Evolutionary conservation across 2,797 vertebrate genomes (phyloP), one percentile per base, ranked within the genome.

Genomic region (Acestrorhynchus altus): DNA sequence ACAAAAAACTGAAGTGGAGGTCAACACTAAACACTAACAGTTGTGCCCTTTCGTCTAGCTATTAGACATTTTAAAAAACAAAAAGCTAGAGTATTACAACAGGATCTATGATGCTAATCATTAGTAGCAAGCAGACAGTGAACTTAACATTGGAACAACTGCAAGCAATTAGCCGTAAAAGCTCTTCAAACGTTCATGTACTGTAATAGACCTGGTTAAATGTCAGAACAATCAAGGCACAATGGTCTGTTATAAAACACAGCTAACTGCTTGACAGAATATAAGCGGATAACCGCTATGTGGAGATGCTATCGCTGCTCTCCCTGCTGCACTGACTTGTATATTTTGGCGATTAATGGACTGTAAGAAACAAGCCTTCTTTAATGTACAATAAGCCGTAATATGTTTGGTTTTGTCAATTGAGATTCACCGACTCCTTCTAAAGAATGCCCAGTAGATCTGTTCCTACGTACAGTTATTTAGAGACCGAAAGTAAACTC

Each of bases 141-240:
- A 82, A 72, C 52, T 56, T 54, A 78, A 67, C 63, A 42, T n/a
- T 70, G 63, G 59, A 64, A 76, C 60, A 82, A 81, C 65, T 78
- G 77, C 64, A 76, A 81, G 74, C 65, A 76, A 81, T 83, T 80
- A 83, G 67, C 66, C 51, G 42, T 72, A 47, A 68, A 79, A 68
- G 44, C 49, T 12, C 40, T 66, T 49, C 16, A 49, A 75, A 76
- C 61, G 67, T 76, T 79, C 54, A 67, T 40, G 69, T 47, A 70
- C 61, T 54, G 70, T 40, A 81, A 83, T 26, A 40, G 73, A 22
- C 68, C 52, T 63, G 64, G 72, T 71, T 79, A 81, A 79, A 84
- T 77, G 79, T 40, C 77, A 77, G 54, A 64, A 67, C 51, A 79
- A 83, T 76, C 75, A 76, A 31, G 59, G 31, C 35, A 79, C 65